A percentile compares a stretch with the other conserved stretches of the same genome.
Conservation (phyloP, 2,113 vertebrate genomes). For the Erythrocercus mccallii region DNA sequence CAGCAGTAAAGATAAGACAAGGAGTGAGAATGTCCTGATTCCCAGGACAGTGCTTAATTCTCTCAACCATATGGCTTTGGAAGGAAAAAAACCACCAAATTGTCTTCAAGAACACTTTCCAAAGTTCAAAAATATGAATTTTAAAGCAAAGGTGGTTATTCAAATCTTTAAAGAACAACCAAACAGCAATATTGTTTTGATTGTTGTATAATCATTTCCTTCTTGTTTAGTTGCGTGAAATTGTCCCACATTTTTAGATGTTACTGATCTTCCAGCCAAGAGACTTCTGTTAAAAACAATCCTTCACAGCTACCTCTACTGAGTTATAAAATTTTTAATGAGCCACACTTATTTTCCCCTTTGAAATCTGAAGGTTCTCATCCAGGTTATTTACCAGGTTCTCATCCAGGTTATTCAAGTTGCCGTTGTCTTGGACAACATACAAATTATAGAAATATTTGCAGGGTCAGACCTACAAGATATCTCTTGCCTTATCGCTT, state of each 20-base stretch:
- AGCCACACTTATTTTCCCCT: background rate
- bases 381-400: background rate
- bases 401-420: background rate
- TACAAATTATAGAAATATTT: background rate
- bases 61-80: slow-evolving; percentile 55
- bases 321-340: background rate
- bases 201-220: slow-evolving; percentile 10
- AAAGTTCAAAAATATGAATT: slow-evolving; percentile 49
- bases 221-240: background rate
- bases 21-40: slow-evolving; percentile 43
- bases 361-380: background rate
- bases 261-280: background rate
- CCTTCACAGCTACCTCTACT: background rate
- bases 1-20: slow-evolving; percentile 29
- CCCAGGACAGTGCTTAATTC: slow-evolving; percentile 52
- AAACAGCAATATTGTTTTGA: slow-evolving; percentile 16
- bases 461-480: background rate
- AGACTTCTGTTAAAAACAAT: background rate
- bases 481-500: background rate
- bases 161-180: slow-evolving; percentile 4
- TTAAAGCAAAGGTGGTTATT: slow-evolving; percentile 33
- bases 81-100: slow-evolving; percentile 10
- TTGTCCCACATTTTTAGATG: background rate
- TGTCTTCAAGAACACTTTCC: slow-evolving; percentile 35
- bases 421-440: background rate